Evolutionary conservation across 2,888 invertebrate species (phyloP), one percentile per base, ranked within the genome.

Genomic region (Campopleginae sp.): DNA sequence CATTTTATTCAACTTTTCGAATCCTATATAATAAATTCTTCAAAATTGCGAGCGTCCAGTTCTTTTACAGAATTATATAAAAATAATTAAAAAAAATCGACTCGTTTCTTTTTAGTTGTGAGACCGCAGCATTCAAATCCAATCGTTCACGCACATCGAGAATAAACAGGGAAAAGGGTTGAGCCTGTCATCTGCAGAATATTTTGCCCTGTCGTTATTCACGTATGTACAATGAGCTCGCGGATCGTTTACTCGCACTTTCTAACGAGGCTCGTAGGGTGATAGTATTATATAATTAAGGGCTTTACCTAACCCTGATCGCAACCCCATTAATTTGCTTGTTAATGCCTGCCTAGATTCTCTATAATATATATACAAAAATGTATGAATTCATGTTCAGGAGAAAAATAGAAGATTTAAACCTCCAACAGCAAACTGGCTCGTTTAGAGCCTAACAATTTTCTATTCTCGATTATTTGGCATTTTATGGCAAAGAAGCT

Each of bases 141-240:
- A 0, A 10, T 23, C 10, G 42, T 14, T 5, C 6, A 58, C 27
- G 27, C 5, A 14, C 14, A 27, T 27, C 6, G 58, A 27, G 58
- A 14, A 14, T 58, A 58, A 14, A n/a, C n/a, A n/a, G 14, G 19
- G 42, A 23, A 66, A 66, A 66, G 42, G 66, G 23, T 66, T 66
- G 42, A 14, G 42, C 66, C 66, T 66, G 66, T 66, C 66, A 42
- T 66, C 42, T 66, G 66, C 66, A 66, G 66, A 66, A 23, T 42
- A 19, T 66, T 66, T 66, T 38, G n/a, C 42, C 19, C 42, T 42
- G 38, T 19, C 42, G 42, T 58, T 42, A 19, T 42, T 42, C 66
- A 42, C 19, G 42, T 42, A 42, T 12, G 42, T 42, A 66, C 42
- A 66, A 23, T n/a, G 38, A 66, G 23, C 42, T 23, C 66, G 23